Percentiles rank a stretch among this genome's conserved stretches.
Conservation (phyloP, 2,113 vertebrate species). For the Menidia beryllina region DNA sequence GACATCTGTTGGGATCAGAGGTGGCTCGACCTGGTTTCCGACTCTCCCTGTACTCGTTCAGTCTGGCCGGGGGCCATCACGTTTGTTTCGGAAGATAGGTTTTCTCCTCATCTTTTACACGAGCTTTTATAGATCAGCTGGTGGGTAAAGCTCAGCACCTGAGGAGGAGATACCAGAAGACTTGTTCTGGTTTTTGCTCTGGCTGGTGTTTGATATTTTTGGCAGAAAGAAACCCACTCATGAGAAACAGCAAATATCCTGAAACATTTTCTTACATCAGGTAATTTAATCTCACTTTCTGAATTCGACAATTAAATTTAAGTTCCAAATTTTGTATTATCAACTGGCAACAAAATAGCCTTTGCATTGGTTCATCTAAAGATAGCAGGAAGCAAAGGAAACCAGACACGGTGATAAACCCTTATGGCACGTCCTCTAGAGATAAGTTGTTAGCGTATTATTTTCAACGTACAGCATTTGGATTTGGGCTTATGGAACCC, state of each 20-base stretch:
- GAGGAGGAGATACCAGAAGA: not conserved
- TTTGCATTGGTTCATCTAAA: no score
- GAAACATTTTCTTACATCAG: constrained; percentile 1
- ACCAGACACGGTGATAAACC: no score
- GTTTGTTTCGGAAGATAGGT: constrained; percentile 26
- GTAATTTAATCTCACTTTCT: not conserved
- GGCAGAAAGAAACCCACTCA: not conserved
- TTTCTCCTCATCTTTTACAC: constrained; percentile 33
- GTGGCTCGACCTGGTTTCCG: constrained; percentile 49
- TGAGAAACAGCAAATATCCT: not conserved
- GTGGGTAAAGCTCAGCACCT: constrained; percentile 18
- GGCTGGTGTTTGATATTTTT: not conserved
- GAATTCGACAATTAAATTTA: no score
- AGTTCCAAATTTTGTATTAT: no score
- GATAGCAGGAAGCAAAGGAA: no score
- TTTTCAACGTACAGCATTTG: no score
- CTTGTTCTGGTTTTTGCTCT: constrained; percentile 3
- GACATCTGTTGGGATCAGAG: constrained; percentile 62
- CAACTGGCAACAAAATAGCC: no score
- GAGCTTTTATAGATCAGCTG: constrained; percentile 15
- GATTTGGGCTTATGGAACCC: no score
- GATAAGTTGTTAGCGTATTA: no score
- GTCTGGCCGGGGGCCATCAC: constrained; percentile 42
- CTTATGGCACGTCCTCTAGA: no score
- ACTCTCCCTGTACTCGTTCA: constrained; percentile 58